Evolutionary conservation across 2,113 vertebrate genomes (phyloP).

Genomic region (Ceyx melanurus): DNA sequence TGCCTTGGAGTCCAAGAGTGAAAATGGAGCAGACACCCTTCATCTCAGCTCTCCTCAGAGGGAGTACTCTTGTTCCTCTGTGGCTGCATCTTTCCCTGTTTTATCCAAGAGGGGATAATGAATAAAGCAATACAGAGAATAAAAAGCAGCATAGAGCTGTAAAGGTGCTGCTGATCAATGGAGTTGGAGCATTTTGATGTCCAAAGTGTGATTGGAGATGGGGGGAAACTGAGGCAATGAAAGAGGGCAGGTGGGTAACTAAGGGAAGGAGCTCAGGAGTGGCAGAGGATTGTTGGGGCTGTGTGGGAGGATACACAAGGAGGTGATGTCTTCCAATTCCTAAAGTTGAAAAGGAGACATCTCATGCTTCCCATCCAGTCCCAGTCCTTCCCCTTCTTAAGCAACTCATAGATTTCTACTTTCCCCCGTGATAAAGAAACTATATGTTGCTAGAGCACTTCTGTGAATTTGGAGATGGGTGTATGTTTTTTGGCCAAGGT

Average conservation of each 20-base stretch:
- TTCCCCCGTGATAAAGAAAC: background rate
- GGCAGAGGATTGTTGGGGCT: accelerated
- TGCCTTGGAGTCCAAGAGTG: background rate
- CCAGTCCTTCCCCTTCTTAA: background rate
- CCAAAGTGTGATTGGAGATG: background rate
- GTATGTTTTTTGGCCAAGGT: background rate
- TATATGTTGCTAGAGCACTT: background rate
- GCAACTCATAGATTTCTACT: background rate
- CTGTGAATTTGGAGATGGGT: background rate
- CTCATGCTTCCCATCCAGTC: background rate
- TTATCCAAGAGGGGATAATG: background rate
- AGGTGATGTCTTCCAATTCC: background rate
- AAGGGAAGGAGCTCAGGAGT: background rate
- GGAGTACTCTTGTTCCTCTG: background rate
- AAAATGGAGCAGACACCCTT: accelerated
- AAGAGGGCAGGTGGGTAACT: background rate
- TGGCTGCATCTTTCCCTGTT: background rate
- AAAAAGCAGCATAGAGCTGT: background rate
- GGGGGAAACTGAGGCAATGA: background rate
- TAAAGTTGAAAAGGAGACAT: background rate
- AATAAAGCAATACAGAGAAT: background rate
- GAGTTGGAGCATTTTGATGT: background rate
- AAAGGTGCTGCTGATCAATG: background rate
- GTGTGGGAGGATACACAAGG: background rate
- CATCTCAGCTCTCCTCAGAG: background rate